These are phyloP conservation scores for Discoglossus pictus DNA, from an alignment of 2,797 vertebrate genomes.

Conservation along the genomic window DNA sequence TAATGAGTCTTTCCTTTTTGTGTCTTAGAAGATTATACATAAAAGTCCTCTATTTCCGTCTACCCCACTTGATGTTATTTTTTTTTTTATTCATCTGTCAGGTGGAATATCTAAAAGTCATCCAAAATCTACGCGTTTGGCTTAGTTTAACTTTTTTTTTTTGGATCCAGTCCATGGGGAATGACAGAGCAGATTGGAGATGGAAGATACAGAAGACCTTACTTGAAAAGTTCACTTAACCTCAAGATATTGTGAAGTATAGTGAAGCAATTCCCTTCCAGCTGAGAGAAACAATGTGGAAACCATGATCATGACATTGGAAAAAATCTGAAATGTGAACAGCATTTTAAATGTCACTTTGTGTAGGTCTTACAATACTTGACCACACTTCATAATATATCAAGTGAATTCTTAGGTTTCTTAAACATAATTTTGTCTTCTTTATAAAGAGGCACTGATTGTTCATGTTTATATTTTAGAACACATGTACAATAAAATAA, in stretches of 20 bases:
- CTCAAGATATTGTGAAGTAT: conserved; percentile 8
- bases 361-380: background rate
- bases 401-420: background rate
- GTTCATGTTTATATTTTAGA: too few species aligned
- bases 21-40: too few species aligned
- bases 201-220: too few species aligned
- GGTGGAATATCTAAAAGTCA: too few species aligned
- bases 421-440: too few species aligned
- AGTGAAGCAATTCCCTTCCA: background rate
- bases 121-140: background rate
- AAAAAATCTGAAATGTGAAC: background rate
- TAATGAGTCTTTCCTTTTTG: too few species aligned
- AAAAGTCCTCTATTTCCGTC: too few species aligned
- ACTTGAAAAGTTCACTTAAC: conserved; percentile 12
- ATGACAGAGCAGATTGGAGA: too few species aligned
- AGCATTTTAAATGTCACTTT: conserved; percentile 15
- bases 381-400: conserved; percentile 8
- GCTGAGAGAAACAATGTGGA: conserved; percentile 6
- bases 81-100: too few species aligned
- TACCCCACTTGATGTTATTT: too few species aligned
- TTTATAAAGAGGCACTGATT: too few species aligned
- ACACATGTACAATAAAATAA: too few species aligned
- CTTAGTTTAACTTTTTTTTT: background rate
- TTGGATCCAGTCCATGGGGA: background rate
- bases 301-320: background rate